Evolutionary conservation across 2,888 invertebrate species (phyloP), one percentile per base, ranked within the genome.

Genomic region (Calliscelio sp.): DNA sequence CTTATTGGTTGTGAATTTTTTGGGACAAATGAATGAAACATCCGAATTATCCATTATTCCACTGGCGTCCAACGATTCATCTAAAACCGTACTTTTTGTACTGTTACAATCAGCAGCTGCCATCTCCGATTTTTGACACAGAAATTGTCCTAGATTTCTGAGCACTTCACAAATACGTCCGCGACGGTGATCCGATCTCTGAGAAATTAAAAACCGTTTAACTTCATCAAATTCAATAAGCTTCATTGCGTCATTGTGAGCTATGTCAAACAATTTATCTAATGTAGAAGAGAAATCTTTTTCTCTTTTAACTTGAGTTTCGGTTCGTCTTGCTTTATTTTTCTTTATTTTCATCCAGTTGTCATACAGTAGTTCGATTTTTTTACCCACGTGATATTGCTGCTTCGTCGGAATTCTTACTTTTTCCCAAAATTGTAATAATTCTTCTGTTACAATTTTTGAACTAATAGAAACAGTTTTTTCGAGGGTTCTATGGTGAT

Each of bases 101-200:
- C n/a, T n/a, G n/a, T n/a, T n/a, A n/a, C n/a, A n/a, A 32, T 32
- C 32, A 32, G 10, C 32, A 32, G 5, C 32, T 32, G 32, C 10
- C 32, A 7, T 32, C 32, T 32, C 32, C n/a, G n/a, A n/a, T n/a
- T n/a, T n/a, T n/a, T n/a, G n/a, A n/a, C n/a, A n/a, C n/a, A n/a
- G n/a, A 32, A 5, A 32, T 7, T 32, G 14, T 11, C 41, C 22
- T 22, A 24, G 32, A 14, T 0, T 61, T 61, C 24, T 41, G 14
- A 41, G 7, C 1, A 61, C 38, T 8, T 63, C 44, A 44, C 44
- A 63, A 25, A 63, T 63, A n/a, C 63, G 16, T 18, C 63, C 63
- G 3, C 16, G 25, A 10, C 44, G 63, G 16, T 11, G n/a, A 25
- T 25, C 16, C 6, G 25, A 25, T 44, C 63, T 14, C 20, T 63